phyloP scores from a whole-genome alignment of 1,140 invertebrate genomes.

The Plectrocnemia conspersa region DNA sequence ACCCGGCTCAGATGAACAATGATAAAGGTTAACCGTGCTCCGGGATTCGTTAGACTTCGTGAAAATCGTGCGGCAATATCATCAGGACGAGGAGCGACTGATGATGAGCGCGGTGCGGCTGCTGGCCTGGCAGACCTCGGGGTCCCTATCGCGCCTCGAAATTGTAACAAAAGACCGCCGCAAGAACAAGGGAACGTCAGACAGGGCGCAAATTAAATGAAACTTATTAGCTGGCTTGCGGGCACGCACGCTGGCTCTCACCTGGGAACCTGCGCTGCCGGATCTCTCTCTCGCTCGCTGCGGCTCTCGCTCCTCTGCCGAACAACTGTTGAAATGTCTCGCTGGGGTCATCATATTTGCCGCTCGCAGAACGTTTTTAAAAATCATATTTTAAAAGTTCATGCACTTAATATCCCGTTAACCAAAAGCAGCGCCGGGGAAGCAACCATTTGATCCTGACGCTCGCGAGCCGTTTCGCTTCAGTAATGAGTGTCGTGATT shows the following conservation, averaged over 20 bases:
- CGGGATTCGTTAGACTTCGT: constrained; percentile 28
- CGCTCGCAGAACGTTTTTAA: no score
- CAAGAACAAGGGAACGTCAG: constrained; percentile 10
- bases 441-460: no score
- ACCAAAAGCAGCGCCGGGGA: no score
- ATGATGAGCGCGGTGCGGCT: constrained; percentile 4
- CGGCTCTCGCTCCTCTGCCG: no score
- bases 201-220: constrained; percentile 20
- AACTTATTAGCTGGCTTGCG: constrained; percentile 12
- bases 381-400: no score
- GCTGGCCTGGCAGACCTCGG: background rate
- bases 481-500: no score
- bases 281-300: no score
- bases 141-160: constrained; percentile 1
- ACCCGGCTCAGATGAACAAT: background rate
- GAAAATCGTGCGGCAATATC: constrained; percentile 30
- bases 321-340: no score
- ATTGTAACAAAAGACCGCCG: constrained; percentile 9
- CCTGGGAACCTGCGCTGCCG: no score
- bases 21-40: constrained; percentile 8
- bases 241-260: constrained; percentile 21
- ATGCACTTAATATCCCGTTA: no score
- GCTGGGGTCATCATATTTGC: no score
- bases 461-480: no score
- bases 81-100: constrained; percentile 19